Conservation (phyloP, 1,140 invertebrate genomes). For the Diorhabda sublineata region DNA sequence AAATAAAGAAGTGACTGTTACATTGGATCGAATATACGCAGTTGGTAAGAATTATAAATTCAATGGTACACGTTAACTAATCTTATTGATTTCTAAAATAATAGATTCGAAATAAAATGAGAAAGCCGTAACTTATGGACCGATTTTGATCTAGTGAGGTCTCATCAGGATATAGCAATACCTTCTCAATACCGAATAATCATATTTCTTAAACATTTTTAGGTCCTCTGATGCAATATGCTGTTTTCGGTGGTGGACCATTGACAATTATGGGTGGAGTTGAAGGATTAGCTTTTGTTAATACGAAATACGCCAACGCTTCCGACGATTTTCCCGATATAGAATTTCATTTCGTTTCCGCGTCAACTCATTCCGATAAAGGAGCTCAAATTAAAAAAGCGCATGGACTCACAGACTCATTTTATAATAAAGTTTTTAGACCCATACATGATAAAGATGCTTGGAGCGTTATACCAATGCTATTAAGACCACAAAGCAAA, state of each 20-base stretch:
- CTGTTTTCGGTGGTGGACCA: slow-evolving; percentile 76
- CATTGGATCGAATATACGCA: slow-evolving; percentile 73
- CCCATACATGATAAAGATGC: slow-evolving; percentile 73
- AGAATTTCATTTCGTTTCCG: slow-evolving; percentile 89
- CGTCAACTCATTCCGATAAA: slow-evolving; percentile 82
- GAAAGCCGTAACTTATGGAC: no score
- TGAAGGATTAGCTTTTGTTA: slow-evolving; percentile 85
- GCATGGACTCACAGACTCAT: slow-evolving; percentile 69
- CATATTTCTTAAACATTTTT: not conserved
- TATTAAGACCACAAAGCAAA: slow-evolving; percentile 73
- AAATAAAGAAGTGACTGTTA: slow-evolving; percentile 70
- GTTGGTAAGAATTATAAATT: slow-evolving; percentile 45
- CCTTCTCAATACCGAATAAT: no score
- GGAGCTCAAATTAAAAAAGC: slow-evolving; percentile 77
- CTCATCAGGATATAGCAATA: no score
- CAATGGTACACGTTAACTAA: no score
- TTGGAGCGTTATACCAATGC: slow-evolving; percentile 82
- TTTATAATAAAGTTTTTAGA: slow-evolving; percentile 69
- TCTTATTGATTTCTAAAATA: no score
- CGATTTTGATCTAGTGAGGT: no score
- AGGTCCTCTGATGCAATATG: slow-evolving; percentile 67
- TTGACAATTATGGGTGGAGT: slow-evolving; percentile 86
- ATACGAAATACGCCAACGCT: slow-evolving; percentile 82
- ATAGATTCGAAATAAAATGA: no score
- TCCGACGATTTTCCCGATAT: slow-evolving; percentile 86